Evolutionary conservation across 2,888 invertebrate genomes (phyloP), one percentile per base, ranked within the genome.

Genomic region (Phrixothrix hirtus): DNA sequence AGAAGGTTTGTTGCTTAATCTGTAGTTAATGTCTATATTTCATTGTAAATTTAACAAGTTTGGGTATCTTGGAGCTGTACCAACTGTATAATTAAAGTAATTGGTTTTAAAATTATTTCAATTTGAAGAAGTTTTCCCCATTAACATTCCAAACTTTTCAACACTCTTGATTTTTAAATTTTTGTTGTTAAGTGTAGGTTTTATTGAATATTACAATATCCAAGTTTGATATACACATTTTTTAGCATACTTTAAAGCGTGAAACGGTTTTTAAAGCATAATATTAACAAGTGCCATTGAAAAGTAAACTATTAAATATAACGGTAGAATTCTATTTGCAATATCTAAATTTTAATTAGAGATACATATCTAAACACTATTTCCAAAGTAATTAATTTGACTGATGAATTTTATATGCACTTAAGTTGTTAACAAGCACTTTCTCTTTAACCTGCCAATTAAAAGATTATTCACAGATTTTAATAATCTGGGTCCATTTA

Each of bases 1-100:
- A 15, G 41, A 41, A 37, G 21, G 41, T 41, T 41, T 30, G 17
- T 30, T 30, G 31, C 13, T 12, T 30, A 30, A 41, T 41, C 12
- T 17, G 30, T 7, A 10, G 30, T 31, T 30, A 17, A 31, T 41
- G 36, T 36, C 36, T 36, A 1, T 21, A 17, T 36, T 36, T 21
- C 17, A 15, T 36, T 36, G 11, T 36, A 36, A 36, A 36, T 21
- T 36, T 21, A 12, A 35, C 35, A 14, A 36, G 9, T 36, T 36
- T 34, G 10, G 10, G 16, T 14, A 34, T 34, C 7, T 34, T 6
- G 16, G 4, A 10, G 10, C 35, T 17, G 4, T 21, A 21, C 4
- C 21, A 21, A 21, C 21, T 21, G 21, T 21, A 21, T 21, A 21
- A 21, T 21, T 21, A 21, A 21, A 21, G 21, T 21, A 21, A 21